Evolutionary conservation across 2,113 vertebrate genomes (phyloP), one percentile per base, ranked within the genome.

Genomic region (Seriola aureovittata): DNA sequence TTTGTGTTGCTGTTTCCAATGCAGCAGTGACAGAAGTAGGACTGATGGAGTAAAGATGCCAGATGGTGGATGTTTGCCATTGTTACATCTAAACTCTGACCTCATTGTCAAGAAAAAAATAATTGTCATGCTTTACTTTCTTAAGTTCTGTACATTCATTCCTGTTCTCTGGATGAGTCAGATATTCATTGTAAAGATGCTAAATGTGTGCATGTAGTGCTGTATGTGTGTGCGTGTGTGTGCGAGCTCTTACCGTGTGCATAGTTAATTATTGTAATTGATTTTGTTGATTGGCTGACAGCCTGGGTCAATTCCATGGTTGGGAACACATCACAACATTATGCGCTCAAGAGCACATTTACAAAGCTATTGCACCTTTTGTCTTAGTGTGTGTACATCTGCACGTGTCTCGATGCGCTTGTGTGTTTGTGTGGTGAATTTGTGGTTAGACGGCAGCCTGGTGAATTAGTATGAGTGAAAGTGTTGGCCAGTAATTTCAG

Each of bases 221-320:
- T 50, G 38, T 70, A 21, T 63, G 19, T 77, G n/a, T 68, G 14
- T 60, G 50, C 64, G 60, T 65, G 69, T 76, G 44, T 62, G 25
- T 62, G 63, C 67, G 58, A 19, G 48, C 36, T 36, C 13, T 55
- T 48, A 42, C 32, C 55, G 13, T 66, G 68, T 70, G 25, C 55
- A 64, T 69, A 23, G 40, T 82, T 87, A 79, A 75, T 91, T 89
- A 81, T 60, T 64, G 32, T 68, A 60, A 86, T 86, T 88, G 70
- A 85, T 87, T 89, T 78, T 75, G 78, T 82, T 87, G 71, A 88
- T 91, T 81, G 40, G 71, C 67, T 70, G 71, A 59, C 71, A 72
- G 63, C 34, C 42, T 3, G 8, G 70, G 65, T 90, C 87, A 84
- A 85, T 80, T 63, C 32, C 3, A 3, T 62, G 71, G 65, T 80